Conservation (phyloP, 2,888 invertebrate species). For the Blastobasis adustella region DNA sequence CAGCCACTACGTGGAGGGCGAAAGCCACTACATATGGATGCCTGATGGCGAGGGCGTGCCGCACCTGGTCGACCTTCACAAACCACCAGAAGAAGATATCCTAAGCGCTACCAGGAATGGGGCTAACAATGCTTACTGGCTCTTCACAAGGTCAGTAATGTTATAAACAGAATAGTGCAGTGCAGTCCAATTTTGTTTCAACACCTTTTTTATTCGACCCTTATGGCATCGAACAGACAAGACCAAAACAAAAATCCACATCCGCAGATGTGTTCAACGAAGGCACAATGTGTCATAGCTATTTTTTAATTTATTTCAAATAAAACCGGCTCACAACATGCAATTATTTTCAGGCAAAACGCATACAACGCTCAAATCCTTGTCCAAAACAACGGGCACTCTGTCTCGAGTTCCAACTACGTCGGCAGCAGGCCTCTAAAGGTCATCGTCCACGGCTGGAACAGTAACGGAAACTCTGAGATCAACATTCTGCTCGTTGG, state of each 20-base stretch:
- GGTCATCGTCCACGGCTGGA: slow-evolving; percentile 55
- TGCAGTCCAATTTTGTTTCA: neutral
- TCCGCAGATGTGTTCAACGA: neutral
- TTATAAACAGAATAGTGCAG: neutral
- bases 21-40: slow-evolving; percentile 62
- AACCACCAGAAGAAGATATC: slow-evolving; percentile 28
- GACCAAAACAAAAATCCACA: neutral
- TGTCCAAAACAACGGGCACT: slow-evolving; percentile 34
- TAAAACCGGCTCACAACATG: neutral
- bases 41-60: slow-evolving; percentile 50
- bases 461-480: slow-evolving; percentile 33
- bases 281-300: neutral
- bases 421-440: slow-evolving; percentile 25
- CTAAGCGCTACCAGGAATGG: slow-evolving; percentile 32
- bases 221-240: neutral
- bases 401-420: slow-evolving; percentile 40
- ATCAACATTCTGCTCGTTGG: slow-evolving; percentile 34
- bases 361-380: slow-evolving; percentile 37
- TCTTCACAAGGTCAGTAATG: slow-evolving; percentile 36
- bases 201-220: too few species aligned
- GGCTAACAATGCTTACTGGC: slow-evolving; percentile 49
- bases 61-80: slow-evolving; percentile 44
- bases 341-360: slow-evolving; percentile 31
- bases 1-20: slow-evolving; percentile 57
- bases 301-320: neutral